Percentiles rank a stretch among this genome's conserved stretches.
Evolutionary conservation across 1,140 invertebrate genomes (phyloP).

Genomic region (Thalassaphorura encarpata): DNA sequence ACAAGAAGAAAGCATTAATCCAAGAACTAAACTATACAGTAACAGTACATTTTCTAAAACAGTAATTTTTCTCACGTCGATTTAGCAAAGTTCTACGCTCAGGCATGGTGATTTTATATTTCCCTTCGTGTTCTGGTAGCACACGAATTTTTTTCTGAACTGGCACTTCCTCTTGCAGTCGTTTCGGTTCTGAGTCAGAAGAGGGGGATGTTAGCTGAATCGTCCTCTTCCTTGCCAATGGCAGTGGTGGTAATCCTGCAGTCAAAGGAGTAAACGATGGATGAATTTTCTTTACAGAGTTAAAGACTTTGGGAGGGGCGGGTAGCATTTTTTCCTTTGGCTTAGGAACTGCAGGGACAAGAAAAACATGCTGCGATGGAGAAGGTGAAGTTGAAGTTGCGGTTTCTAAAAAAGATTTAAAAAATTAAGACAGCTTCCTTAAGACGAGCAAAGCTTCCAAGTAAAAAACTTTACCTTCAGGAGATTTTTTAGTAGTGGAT

Average conservation of each 20-base stretch:
- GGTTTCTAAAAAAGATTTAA: not conserved
- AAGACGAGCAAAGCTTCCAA: too few species aligned
- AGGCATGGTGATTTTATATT: constrained; percentile 42
- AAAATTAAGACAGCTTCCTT: too few species aligned
- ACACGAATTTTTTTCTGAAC: constrained; percentile 38
- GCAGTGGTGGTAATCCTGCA: not conserved
- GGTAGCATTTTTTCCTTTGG: too few species aligned
- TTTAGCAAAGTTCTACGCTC: constrained; percentile 35
- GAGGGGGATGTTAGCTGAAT: too few species aligned
- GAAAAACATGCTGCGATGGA: too few species aligned
- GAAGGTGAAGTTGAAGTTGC: constrained; percentile 4
- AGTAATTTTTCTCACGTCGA: constrained; percentile 40
- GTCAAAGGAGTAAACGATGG: too few species aligned
- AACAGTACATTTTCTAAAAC: constrained; percentile 38
- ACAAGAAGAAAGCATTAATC: not conserved
- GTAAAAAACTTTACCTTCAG: not conserved
- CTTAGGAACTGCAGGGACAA: too few species aligned
- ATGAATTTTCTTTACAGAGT: too few species aligned
- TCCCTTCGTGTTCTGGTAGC: constrained; percentile 40
- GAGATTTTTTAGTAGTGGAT: not conserved
- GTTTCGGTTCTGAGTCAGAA: not conserved
- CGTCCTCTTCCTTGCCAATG: not conserved
- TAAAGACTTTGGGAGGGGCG: too few species aligned
- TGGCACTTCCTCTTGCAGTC: constrained; percentile 31
- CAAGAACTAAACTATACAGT: constrained; percentile 21